Evolutionary conservation across 2,797 vertebrate genomes (phyloP), one percentile per base, ranked within the genome.

Genomic region (Tympanoctomys barrerae): DNA sequence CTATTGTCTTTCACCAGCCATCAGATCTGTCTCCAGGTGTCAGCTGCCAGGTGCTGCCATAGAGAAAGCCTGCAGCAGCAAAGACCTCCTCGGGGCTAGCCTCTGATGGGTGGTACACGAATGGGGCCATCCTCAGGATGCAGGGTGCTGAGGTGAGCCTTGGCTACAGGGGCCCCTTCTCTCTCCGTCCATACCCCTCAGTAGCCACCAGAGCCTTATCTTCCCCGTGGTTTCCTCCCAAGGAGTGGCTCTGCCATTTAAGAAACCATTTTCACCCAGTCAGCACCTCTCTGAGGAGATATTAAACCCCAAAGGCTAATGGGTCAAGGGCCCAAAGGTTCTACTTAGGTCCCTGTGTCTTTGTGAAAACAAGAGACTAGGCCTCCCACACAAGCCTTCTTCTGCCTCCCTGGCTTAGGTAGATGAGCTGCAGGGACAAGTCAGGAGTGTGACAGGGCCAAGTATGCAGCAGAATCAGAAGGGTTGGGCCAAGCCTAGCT

Each of bases 401-500:
- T 88, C 82, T 36, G 79, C 31, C n/a, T 91, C 39, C 80, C 70
- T 77, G 26, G 26, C n/a, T 75, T 68, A 59, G 18, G 54, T 11
- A 81, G 78, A 64, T n/a, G 46, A 91, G 28, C 64, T 78, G 22
- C 33, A 87, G n/a, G 83, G 49, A 33, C 33, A 70, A 52, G n/a
- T 93, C 54, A 61, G 59, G 39, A 54, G 42, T 33, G 21, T 36
- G 85, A 68, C 12, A 14, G 52, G 46, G n/a, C 13, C 46, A n/a
- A 18, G 0, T 36, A 0, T 0, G 0, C 0, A 57, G 12, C 49
- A 78, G 84, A 64, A 73, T 81, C n/a, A 59, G 87, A n/a, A 31
- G 36, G 84, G 13, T 49, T n/a, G 36, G 46, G 33, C 22, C n/a
- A 39, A 77, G 73, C n/a, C 52, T 54, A 39, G 62, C 19, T 24